Conservation (phyloP, 2,113 vertebrate genomes). For the Macquaria australasica region DNA sequence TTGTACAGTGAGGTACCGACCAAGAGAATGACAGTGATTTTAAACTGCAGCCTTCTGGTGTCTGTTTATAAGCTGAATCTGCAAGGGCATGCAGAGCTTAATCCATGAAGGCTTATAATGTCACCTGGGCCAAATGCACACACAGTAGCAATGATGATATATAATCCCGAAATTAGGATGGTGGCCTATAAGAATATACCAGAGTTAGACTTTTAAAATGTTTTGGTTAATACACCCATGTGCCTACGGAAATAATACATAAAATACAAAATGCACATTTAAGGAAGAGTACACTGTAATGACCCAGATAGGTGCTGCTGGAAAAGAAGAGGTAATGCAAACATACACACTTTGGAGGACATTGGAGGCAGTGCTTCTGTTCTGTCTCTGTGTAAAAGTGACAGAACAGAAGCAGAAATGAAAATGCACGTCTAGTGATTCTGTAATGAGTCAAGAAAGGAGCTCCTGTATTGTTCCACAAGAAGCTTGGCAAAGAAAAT, state of each 20-base stretch:
- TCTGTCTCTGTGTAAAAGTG: neutral
- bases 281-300: neutral
- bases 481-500: conserved; percentile 13
- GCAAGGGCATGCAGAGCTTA: conserved; percentile 55
- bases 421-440: conserved; percentile 4
- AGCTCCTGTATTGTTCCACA: conserved; percentile 2
- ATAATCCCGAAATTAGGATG: conserved; percentile 42
- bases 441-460: conserved; percentile 23
- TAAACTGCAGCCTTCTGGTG: conserved; percentile 33
- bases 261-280: conserved; percentile 15
- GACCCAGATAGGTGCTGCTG: neutral
- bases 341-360: neutral
- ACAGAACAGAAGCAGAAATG: conserved; percentile 2
- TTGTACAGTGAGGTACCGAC: conserved; percentile 6
- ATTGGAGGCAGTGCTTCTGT: neutral
- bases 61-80: conserved; percentile 54
- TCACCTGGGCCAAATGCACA: conserved; percentile 41
- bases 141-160: conserved; percentile 17
- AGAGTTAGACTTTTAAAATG: neutral
- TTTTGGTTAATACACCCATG: neutral
- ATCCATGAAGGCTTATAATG: conserved; percentile 42
- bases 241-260: conserved; percentile 1
- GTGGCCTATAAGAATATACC: conserved; percentile 15
- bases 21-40: conserved; percentile 21
- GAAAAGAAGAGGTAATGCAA: conserved; percentile 16